Evolutionary conservation across 2,888 invertebrate genomes (phyloP), one percentile per base, ranked within the genome.

Genomic region (Blastobasis lacticolella): DNA sequence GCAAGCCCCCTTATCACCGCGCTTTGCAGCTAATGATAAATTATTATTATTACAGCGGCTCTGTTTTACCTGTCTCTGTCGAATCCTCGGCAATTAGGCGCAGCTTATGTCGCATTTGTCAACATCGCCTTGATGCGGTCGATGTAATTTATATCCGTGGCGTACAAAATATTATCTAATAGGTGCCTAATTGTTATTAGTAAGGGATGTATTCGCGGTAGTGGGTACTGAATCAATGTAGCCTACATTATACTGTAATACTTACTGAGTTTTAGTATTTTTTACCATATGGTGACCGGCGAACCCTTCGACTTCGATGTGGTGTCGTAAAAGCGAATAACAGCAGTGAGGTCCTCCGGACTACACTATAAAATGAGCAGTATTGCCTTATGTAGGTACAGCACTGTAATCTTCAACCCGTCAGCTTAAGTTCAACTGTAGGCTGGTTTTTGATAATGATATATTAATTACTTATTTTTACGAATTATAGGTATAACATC

Each of bases 1-100:
- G 66, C 60, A 62, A 66, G 69, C 66, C 64, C 73, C 67, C 71
- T 81, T 78, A 80, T 81, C 79, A 69, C 64, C 67, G 59, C 71
- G 73, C 72, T 78, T 75, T 76, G 73, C 74, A 60, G 57, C 56
- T 67, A 73, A 76, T 78, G 75, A 80, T 81, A 78, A 81, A 81
- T 80, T 78, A 75, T 75, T 66, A 81, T 80, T 78, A 75, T 75
- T 66, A 66, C 62, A 53, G 42, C 50, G 42, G 46, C 50, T 42
- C 62, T 53, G 55, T 62, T 59, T 57, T 64, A 61, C 59, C 61
- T 61, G 65, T 58, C 57, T 56, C 42, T 23, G 23, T 23, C 23
- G 23, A 23, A 23, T 23, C 23, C 23, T 23, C 23, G 23, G 23
- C 23, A 23, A 23, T 49, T 37, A 5, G 37, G 37, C 10, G 7